A percentile compares a stretch with the other conserved stretches of the same genome.
Evolutionary conservation across 1,140 invertebrate genomes (phyloP).

Genomic region (Bombus huntii): DNA sequence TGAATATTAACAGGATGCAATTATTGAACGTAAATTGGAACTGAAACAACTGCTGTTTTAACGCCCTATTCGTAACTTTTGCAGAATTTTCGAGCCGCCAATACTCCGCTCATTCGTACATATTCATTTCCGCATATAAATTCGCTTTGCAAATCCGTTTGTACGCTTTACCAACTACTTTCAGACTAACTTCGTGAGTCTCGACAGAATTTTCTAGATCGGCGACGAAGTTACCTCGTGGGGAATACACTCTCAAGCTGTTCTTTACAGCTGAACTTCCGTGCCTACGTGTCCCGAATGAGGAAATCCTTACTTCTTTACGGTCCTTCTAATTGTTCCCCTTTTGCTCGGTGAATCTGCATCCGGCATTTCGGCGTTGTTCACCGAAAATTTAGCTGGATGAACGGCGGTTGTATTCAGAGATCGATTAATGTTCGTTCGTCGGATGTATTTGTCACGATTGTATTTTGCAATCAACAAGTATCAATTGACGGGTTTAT

Average conservation of each 20-base stretch:
- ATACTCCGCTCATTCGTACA: slow-evolving; percentile 5
- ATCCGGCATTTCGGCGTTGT: too few species aligned
- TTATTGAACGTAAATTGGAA: slow-evolving; percentile 76
- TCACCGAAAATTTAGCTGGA: too few species aligned
- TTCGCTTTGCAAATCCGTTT: slow-evolving; percentile 27
- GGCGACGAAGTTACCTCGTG: neutral
- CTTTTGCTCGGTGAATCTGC: neutral
- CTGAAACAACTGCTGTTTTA: slow-evolving; percentile 65
- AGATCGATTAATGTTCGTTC: slow-evolving; percentile 23
- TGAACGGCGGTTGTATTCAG: neutral
- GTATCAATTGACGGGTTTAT: slow-evolving; percentile 25
- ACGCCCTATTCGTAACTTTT: neutral
- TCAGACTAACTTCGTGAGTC: neutral
- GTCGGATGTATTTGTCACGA: neutral
- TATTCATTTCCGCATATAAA: neutral
- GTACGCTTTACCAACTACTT: slow-evolving; percentile 18
- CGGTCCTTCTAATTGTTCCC: neutral
- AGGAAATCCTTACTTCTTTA: neutral
- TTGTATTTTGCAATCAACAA: slow-evolving; percentile 43
- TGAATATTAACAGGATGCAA: slow-evolving; percentile 76
- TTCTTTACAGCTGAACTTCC: slow-evolving; percentile 9
- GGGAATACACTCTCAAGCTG: neutral
- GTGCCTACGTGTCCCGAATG: neutral
- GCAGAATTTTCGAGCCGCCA: slow-evolving; percentile 29
- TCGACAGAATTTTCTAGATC: slow-evolving; percentile 42